These are phyloP conservation scores for Monopis laevigella DNA, from an alignment of 2,888 invertebrate species.

Conservation along the genomic window DNA sequence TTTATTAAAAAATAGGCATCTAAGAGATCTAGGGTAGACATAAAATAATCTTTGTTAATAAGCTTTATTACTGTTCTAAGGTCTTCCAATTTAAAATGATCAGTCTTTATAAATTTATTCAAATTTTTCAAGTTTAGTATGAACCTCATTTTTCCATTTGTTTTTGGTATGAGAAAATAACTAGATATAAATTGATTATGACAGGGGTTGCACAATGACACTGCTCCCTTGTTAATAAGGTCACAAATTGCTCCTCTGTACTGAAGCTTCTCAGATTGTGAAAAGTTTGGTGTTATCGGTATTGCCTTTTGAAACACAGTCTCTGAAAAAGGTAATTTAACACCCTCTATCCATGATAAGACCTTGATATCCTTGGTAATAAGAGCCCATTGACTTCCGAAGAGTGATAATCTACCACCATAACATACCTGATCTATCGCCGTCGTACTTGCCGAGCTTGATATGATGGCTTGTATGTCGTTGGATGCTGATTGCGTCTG, in stretches of 20 bases:
- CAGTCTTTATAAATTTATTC: constrained; percentile 12
- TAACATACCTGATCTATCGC: constrained; percentile 13
- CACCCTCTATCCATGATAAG: constrained; percentile 16
- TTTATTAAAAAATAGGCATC: constrained; percentile 13
- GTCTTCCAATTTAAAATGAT: constrained; percentile 14
- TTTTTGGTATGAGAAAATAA: constrained; percentile 13
- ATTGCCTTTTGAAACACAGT: not conserved
- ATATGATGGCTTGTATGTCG: no score
- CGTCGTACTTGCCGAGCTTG: no score
- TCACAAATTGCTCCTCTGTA: constrained; percentile 13
- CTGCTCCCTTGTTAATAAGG: constrained; percentile 6
- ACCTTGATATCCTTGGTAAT: constrained; percentile 16
- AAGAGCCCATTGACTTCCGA: constrained; percentile 16
- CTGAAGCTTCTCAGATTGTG: constrained; percentile 3
- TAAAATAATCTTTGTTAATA: constrained; percentile 6
- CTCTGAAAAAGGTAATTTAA: constrained; percentile 4
- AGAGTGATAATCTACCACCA: constrained; percentile 16
- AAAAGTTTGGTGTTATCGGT: not conserved
- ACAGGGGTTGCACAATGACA: constrained; percentile 8
- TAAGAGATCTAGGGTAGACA: constrained; percentile 11
- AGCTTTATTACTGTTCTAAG: constrained; percentile 12
- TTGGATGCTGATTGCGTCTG: no score
- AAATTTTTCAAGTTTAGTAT: constrained; percentile 13
- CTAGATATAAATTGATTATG: constrained; percentile 14
- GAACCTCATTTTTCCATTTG: constrained; percentile 13